Conservation (phyloP, 1,140 invertebrate species). For the Heterodera schachtii region DNA sequence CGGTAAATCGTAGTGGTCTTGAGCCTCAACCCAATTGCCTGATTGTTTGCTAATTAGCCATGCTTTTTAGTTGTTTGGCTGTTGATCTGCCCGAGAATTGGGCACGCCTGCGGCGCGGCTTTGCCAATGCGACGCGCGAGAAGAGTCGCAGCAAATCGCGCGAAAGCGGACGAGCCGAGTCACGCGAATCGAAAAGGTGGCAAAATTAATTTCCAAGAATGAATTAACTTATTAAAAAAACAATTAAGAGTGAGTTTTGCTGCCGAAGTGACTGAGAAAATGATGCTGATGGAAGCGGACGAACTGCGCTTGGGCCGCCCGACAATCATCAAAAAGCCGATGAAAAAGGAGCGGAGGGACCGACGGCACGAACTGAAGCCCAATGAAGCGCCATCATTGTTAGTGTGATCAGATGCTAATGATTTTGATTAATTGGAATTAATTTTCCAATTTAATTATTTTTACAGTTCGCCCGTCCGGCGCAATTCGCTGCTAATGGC, state of each 20-base stretch:
- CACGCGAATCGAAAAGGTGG: conserved; percentile 10
- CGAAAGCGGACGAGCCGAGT: conserved; percentile 2
- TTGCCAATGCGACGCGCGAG: conserved; percentile 40
- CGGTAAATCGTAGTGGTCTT: neutral
- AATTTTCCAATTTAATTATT: too few relatives aligned
- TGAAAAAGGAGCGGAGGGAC: conserved; percentile 61
- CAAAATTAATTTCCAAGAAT: conserved; percentile 17
- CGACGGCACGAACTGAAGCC: conserved; percentile 51
- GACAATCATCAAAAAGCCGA: conserved; percentile 63
- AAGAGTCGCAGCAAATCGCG: conserved; percentile 31
- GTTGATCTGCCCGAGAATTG: conserved; percentile 34
- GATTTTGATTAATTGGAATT: neutral
- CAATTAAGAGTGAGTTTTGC: conserved; percentile 60
- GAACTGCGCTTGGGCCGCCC: conserved; percentile 41
- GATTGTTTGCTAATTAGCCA: too few relatives aligned
- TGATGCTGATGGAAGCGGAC: conserved; percentile 47
- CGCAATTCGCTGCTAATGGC: conserved; percentile 62
- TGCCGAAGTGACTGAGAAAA: conserved; percentile 62
- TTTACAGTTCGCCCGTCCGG: conserved; percentile 59
- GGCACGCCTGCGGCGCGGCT: conserved; percentile 38
- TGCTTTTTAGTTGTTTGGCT: conserved; percentile 42
- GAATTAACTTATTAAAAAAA: neutral
- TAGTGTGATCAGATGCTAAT: conserved; percentile 27
- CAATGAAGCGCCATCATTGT: conserved; percentile 64
- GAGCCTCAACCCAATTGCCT: too few relatives aligned